These are phyloP conservation scores for Sus scrofa DNA, from an alignment of 2,113 vertebrate genomes.

Conservation along the genomic window DNA sequence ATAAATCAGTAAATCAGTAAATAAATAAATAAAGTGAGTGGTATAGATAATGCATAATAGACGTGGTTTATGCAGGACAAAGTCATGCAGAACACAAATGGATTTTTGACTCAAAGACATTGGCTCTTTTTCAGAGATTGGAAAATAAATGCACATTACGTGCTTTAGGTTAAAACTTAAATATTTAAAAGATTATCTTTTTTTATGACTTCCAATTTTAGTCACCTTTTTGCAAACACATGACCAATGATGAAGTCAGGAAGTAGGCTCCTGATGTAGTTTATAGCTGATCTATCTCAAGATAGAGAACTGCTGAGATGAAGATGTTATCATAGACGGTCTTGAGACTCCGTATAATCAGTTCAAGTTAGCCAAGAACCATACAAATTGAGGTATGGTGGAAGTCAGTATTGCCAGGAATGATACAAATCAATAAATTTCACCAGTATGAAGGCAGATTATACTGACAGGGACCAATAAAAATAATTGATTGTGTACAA, in stretches of 20 bases:
- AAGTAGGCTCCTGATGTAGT: neutral
- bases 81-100: neutral
- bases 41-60: neutral
- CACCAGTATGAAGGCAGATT: neutral
- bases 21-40: neutral
- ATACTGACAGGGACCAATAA: neutral
- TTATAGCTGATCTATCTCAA: neutral
- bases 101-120: neutral
- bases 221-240: neutral
- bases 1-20: too few species aligned
- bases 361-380: neutral
- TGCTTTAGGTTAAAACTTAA: slow-evolving; percentile 25
- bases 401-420: neutral
- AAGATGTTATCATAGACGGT: neutral
- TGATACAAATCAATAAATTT: neutral
- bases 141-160: neutral
- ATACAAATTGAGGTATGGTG: neutral
- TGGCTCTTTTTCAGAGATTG: neutral
- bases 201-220: slow-evolving; percentile 34
- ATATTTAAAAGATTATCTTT: neutral
- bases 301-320: neutral
- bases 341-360: neutral
- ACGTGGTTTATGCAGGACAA: neutral
- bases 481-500: neutral
- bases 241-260: neutral